Evolutionary conservation across 2,113 vertebrate species (phyloP), one percentile per base, ranked within the genome.

Genomic region (Phocoena sinus): DNA sequence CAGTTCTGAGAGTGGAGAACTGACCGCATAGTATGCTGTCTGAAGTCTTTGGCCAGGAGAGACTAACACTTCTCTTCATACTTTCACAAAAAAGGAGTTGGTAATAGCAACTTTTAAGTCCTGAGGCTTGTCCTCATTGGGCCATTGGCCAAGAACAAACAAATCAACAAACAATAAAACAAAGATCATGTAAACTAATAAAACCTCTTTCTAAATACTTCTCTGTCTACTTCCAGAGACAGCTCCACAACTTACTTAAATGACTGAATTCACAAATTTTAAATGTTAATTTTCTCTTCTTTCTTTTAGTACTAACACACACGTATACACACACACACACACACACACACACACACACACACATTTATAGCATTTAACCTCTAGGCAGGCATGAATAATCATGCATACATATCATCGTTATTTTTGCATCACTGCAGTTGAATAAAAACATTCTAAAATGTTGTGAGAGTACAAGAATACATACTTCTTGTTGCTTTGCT

Each of bases 401-500:
- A 44, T n/a, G 28, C 23, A 28, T 68, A 73, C 84, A 85, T 56
- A 73, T 53, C 26, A 56, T 92, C 9, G 67, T 73, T 68, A 74
- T 84, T 95, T 77, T 87, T n/a, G 0, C 21, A 33, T 90, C 26
- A 90, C 8, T 80, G 26, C 1, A 31, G 5, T 68, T 83, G 23
- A 83, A 84, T 87, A 68, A 89, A 94, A 97, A 68, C 36, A 85
- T 85, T 58, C 53, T 91, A 74, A 87, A 93, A 76, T 80, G 83
- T 83, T 73, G 33, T 68, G 6, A 92, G n/a, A 71, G 26, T 70
- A 36, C 5, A 73, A 36, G 14, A 74, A 38, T 79, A 58, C 8
- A 17, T 65, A 79, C 53, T 93, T 94, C 9, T 63, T 89, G 9
- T 76, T 89, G 26, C n/a, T 89, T 89, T 90, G 26, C 26, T 90